These are phyloP conservation scores for Habrosyne pyritoides DNA, from an alignment of 2,888 invertebrate species.

Conservation along the genomic window DNA sequence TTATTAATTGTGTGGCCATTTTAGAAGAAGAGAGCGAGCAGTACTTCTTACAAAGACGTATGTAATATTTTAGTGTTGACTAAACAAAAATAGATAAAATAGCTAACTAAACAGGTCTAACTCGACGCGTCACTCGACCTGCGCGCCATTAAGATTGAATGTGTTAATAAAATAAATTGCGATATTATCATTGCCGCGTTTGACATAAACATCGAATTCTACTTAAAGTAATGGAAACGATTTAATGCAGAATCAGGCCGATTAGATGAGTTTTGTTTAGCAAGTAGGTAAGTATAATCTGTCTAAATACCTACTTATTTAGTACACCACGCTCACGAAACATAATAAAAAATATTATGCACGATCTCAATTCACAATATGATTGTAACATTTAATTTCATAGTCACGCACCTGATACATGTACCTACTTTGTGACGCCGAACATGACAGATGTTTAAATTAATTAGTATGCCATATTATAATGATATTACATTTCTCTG, in stretches of 20 bases:
- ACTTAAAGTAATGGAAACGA: slow-evolving; percentile 81
- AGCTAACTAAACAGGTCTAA: slow-evolving; percentile 10
- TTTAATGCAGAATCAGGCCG: slow-evolving; percentile 72
- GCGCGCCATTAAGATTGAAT: slow-evolving; percentile 64
- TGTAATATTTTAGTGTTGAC: too few species aligned
- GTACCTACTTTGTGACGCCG: slow-evolving; percentile 2
- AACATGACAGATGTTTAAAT: not conserved
- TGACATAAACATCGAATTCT: slow-evolving; percentile 81
- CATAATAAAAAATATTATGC: slow-evolving; percentile 13
- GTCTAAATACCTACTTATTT: slow-evolving; percentile 45
- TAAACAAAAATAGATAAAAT: not conserved
- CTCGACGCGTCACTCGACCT: slow-evolving; percentile 44
- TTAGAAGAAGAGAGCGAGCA: too few species aligned
- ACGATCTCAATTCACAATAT: slow-evolving; percentile 11
- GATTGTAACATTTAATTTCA: slow-evolving; percentile 16
- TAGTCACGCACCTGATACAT: slow-evolving; percentile 28
- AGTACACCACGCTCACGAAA: slow-evolving; percentile 20
- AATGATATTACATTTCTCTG: not conserved
- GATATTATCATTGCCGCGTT: slow-evolving; percentile 75
- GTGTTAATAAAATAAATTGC: slow-evolving; percentile 78
- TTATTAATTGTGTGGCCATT: too few species aligned
- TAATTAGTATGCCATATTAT: slow-evolving; percentile 1
- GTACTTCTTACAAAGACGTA: too few species aligned
- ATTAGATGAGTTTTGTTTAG: slow-evolving; percentile 57
- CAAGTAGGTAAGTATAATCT: slow-evolving; percentile 29